phyloP scores from a whole-genome alignment of 2,888 invertebrate genomes.

The Andrena chrysosceles region DNA sequence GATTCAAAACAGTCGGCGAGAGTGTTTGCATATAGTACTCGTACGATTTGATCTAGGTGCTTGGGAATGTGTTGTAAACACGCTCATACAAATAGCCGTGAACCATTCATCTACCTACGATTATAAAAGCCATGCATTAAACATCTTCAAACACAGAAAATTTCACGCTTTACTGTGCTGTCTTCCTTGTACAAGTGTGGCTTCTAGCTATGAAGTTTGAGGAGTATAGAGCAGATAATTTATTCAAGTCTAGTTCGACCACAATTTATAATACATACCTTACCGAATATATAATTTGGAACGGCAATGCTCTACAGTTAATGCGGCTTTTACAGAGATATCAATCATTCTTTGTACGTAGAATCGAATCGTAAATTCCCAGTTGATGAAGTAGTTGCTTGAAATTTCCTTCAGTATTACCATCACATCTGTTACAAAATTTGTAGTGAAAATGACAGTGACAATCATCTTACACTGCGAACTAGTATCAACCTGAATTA shows the following conservation, averaged over 20 bases:
- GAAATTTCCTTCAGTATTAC: background rate
- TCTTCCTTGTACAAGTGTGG: background rate
- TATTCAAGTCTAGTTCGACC: conserved; percentile 1
- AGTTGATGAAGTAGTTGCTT: background rate
- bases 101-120: conserved; percentile 63
- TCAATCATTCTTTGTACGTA: background rate
- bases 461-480: background rate
- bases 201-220: background rate
- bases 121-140: conserved; percentile 66
- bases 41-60: conserved; percentile 64
- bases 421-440: conserved; percentile 34
- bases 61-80: conserved; percentile 54
- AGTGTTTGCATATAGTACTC: conserved; percentile 79
- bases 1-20: conserved; percentile 75
- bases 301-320: no score
- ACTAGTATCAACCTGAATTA: background rate
- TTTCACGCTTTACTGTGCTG: conserved; percentile 19
- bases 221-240: background rate
- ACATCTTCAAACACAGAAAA: conserved; percentile 63
- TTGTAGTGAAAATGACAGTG: background rate
- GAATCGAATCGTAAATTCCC: background rate
- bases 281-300: no score
- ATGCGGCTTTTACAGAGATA: background rate
- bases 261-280: no score
- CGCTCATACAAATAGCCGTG: conserved; percentile 62